Evolutionary conservation across 35 echinoderm and acorn worm genomes (phyloP).

Genomic region (Ptychodera flava): DNA sequence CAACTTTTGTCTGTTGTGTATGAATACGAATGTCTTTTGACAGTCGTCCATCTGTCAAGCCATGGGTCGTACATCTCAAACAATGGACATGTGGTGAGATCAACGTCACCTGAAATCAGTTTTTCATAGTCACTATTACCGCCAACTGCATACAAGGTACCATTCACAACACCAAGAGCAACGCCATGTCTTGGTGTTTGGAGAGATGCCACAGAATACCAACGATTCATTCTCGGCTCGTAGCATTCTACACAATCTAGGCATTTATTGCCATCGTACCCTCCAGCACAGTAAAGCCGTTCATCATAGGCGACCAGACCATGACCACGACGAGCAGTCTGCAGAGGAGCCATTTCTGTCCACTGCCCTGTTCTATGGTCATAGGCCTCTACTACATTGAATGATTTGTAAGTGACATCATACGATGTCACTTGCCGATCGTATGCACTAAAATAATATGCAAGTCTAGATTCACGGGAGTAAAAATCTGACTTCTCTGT

Average conservation of each 20-base stretch:
- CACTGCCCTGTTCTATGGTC: slow-evolving; percentile 70
- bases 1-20: too few species aligned
- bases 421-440: not conserved
- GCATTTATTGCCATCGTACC: slow-evolving; percentile 91
- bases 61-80: too few species aligned
- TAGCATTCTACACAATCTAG: slow-evolving; percentile 78
- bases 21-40: too few species aligned
- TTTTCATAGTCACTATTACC: slow-evolving; percentile 60
- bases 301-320: slow-evolving; percentile 65
- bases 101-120: not conserved
- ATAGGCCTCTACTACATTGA: slow-evolving; percentile 49
- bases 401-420: not conserved
- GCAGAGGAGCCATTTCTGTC: slow-evolving; percentile 69
- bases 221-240: slow-evolving; percentile 85
- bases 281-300: slow-evolving; percentile 80
- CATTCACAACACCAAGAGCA: slow-evolving; percentile 76
- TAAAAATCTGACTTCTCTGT: too few species aligned
- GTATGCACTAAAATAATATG: too few species aligned
- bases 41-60: too few species aligned
- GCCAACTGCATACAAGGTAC: slow-evolving; percentile 79
- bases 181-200: slow-evolving; percentile 71
- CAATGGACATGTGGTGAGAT: too few species aligned
- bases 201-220: slow-evolving; percentile 80
- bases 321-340: slow-evolving; percentile 72
- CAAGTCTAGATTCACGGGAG: too few species aligned